A percentile compares a stretch with the other conserved stretches of the same genome.
Evolutionary conservation across 2,888 invertebrate genomes (phyloP).

Genomic region (Eudasyphora cyanicolor): DNA sequence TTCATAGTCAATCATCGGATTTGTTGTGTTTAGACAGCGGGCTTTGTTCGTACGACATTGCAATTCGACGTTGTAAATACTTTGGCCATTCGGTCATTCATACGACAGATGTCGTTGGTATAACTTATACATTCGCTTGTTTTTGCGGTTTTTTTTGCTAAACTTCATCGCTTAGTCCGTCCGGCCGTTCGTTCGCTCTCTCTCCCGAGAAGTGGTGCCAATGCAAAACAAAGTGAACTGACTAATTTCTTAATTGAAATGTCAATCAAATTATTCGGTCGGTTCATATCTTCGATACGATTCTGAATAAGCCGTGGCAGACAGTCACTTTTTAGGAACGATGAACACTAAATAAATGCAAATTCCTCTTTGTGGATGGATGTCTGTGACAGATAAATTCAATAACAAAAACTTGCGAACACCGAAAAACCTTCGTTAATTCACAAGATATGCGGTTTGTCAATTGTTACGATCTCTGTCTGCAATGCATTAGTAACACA

Average conservation of each 20-base stretch:
- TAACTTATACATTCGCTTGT: slow-evolving; percentile 12
- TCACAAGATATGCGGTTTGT: not conserved
- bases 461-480: not conserved
- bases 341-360: slow-evolving; percentile 25
- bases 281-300: not conserved
- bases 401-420: not conserved
- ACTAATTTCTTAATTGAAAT: slow-evolving; percentile 77
- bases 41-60: slow-evolving; percentile 46
- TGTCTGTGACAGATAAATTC: not conserved
- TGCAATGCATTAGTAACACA: not conserved
- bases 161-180: not conserved
- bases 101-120: slow-evolving; percentile 30
- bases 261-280: slow-evolving; percentile 72
- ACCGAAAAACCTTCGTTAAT: slow-evolving; percentile 37
- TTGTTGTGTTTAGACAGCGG: not conserved
- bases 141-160: slow-evolving; percentile 24
- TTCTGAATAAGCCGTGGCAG: not conserved
- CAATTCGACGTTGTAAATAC: slow-evolving; percentile 17
- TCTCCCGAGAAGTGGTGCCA: slow-evolving; percentile 15
- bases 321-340: not conserved
- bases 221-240: slow-evolving; percentile 64
- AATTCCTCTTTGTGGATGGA: slow-evolving; percentile 14
- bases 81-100: not conserved
- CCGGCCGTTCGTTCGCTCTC: not conserved
- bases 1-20: slow-evolving; percentile 59